Base-by-base conservation (phyloP, 2,888 invertebrate species). In the Helobdella robusta region DNA sequence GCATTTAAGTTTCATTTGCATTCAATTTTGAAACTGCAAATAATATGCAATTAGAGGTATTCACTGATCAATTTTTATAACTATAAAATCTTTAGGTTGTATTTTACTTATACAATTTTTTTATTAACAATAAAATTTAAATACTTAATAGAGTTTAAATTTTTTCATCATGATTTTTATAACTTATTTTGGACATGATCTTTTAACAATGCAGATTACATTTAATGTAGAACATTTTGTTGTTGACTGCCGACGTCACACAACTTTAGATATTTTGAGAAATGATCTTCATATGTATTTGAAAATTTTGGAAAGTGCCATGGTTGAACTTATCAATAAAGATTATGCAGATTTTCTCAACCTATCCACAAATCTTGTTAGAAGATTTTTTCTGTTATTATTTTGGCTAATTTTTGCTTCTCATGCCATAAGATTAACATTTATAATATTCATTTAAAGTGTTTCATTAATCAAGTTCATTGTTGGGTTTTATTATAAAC, bases 291-390 rank as follows among this genome's bases (percentile, higher is more conserved):
- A 90, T 3, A 83, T 88, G 25, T 95, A 94, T 79, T 82, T 95
- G 58, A 90, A 91, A 80, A 86, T 90, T n/a, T 82, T 97, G 0
- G 85, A 93, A 72, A 86, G 89, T 67, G 88, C 92, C 18, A 92
- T 97, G 90, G 90, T 95, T 71, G 94, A 97, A 79, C 85, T 97
- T 6, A 92, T 97, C 72, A 97, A 97, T 81, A 90, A 91, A 77
- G 95, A 98, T 78, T 98, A 97, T 77, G 92, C 91, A 2, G 93
- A 95, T 78, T 97, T 97, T 81, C 93, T 97, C 5, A 93, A 92
- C 81, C 83, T 98, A 56, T 94, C 95, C 4, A 91, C 91, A 56
- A 93, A 93, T 78, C 83, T 97, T 72, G 92, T 82, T 70, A 36
- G 63, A 48, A 40, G 8, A 40, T 15, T 40, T 40, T 40, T 40